Base-by-base conservation (phyloP, 2,113 vertebrate genomes). In the Chrysochloris asiatica region DNA sequence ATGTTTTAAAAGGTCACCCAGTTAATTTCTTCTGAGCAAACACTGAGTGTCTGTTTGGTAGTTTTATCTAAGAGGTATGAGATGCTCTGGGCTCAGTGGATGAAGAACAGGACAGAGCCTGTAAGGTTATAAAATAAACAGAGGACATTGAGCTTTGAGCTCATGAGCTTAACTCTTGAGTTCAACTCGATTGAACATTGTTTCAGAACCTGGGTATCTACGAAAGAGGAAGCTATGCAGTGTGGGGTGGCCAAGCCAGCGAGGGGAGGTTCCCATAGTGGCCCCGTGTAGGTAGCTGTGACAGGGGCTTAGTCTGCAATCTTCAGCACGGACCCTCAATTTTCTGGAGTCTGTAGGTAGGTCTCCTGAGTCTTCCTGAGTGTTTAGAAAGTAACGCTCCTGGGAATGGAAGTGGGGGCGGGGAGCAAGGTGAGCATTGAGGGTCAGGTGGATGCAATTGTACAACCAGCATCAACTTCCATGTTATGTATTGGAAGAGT, bases 91-190 rank as follows among this genome's bases (percentile, higher is more conserved):
- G 5, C 3, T 22, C 26, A 21, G 38, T 14, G 22, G 38, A 13
- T 22, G 22, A 10, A 67, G 52, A 56, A 33, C 3, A 1, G 22
- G 63, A 26, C 21, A 13, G n/a, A n/a, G 50, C 63, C n/a, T 73
- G 19, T n/a, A 38, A 30, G 33, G 12, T 69, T n/a, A n/a, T n/a
- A n/a, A n/a, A n/a, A n/a, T n/a, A n/a, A n/a, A n/a, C n/a, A n/a
- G 30, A 47, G 12, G 12, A 41, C 9, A 47, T 0, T 0, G 1
- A 0, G 14, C 38, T 38, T 6, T 2, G 4, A 17, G 14, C 16
- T 21, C 7, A 0, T 71, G 52, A 28, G 50, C 12, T 8, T 47
- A n/a, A 30, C 6, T 30, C n/a, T 7, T 0, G 0, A 38, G 28
- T 52, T 3, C 0, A 30, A 16, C 43, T 30, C 11, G 43, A 52